Base-by-base conservation (phyloP, 2,888 invertebrate genomes). In the Eurois occulta region DNA sequence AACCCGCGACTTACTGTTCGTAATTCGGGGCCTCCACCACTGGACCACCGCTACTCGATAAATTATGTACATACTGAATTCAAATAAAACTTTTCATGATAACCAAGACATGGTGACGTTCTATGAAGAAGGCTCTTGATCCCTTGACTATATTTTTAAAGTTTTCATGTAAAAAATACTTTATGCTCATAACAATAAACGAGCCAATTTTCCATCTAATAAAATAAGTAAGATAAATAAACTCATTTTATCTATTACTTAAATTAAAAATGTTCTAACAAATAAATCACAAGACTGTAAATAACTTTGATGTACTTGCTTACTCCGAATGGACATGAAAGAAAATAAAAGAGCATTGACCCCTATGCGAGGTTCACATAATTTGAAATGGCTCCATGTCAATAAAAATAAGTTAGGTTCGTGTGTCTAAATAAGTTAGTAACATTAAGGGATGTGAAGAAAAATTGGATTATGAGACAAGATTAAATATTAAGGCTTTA, bases 261-360 rank as follows among this genome's bases (percentile, higher is more conserved):
- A 52, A 28, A 84, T 76, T 80, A 62, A 81, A 83, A 81, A 38
- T 28, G 18, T 32, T 77, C 32, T 18, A 32, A 72, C 16, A 76
- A 80, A 80, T 81, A 81, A 81, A 72, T 81, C 60, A 66, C 69
- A 55, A 24, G 32, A 41, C 72, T 66, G 71, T 76, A 72, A 85
- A 85, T 81, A 81, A 66, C 55, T 68, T 82, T 84, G 41, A 85
- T 81, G 62, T 46, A 46, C 32, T 21, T 58, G 28, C 28, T 58
- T 32, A 32, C 55, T 43, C 68, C 8, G 35, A 85, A 70, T 77
- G 38, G 55, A 62, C 43, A 43, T 38, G 28, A 77, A 72, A 70
- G 32, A 70, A 71, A 68, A 80, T 72, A 46, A 62, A 69, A 72
- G 81, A 67, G 55, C 81, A 71, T n/a, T 77, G 72, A 67, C 62